Conservation (phyloP, 2,888 invertebrate genomes). For the Glomeris marginata region DNA sequence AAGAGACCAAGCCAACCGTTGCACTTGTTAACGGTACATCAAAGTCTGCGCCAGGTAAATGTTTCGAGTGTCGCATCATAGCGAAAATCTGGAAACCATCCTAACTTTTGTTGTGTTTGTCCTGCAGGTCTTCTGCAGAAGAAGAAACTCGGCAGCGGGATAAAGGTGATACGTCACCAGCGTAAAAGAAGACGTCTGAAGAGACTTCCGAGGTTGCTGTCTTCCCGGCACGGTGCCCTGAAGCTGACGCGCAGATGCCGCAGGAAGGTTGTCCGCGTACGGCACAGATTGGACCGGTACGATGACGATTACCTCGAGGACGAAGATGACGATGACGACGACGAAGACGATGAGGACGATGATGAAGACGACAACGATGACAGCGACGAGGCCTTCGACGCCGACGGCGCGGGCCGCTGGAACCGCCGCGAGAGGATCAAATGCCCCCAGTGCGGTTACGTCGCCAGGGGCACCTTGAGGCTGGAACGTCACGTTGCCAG, state of each 20-base stretch:
- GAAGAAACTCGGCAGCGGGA: no score
- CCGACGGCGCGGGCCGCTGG: constrained; percentile 4
- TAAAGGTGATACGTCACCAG: no score
- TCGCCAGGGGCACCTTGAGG: constrained; percentile 35
- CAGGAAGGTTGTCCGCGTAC: neutral
- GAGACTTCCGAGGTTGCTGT: no score
- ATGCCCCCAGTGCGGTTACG: constrained; percentile 40
- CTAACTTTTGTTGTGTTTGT: no score
- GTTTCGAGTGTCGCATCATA: no score
- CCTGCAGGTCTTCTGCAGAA: no score
- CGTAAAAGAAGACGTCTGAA: constrained; percentile 10
- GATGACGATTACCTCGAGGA: constrained; percentile 16
- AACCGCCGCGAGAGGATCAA: constrained; percentile 18
- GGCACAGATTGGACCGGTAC: neutral
- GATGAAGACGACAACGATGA: constrained; percentile 8
- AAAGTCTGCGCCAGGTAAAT: no score
- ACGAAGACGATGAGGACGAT: no score
- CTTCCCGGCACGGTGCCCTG: no score
- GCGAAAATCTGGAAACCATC: no score
- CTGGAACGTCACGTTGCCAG: constrained; percentile 40
- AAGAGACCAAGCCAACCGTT: no score
- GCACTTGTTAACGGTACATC: no score
- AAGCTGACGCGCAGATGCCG: neutral
- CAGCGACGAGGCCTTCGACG: constrained; percentile 9
- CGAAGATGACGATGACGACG: constrained; percentile 19